phyloP scores from a whole-genome alignment of 2,797 vertebrate species.

The Eulemur coronatus region DNA sequence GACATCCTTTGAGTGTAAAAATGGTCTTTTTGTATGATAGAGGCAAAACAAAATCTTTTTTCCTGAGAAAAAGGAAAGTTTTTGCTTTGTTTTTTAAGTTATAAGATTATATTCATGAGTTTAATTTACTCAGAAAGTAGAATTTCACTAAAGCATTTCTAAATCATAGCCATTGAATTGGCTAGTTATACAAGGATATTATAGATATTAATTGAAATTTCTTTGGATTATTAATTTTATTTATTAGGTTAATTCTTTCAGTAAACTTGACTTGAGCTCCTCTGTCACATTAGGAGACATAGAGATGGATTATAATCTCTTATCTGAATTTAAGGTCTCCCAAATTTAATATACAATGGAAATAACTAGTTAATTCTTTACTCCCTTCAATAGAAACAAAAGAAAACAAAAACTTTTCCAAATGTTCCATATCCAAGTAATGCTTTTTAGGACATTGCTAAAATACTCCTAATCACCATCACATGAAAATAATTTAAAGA shows the following conservation, averaged over 20 bases:
- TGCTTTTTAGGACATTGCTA: background rate
- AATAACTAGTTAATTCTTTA: background rate
- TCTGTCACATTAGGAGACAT: background rate
- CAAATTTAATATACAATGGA: background rate
- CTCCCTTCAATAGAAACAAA: background rate
- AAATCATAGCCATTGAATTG: background rate
- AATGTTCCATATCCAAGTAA: background rate
- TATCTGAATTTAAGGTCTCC: background rate
- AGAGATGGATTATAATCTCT: background rate
- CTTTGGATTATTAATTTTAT: background rate
- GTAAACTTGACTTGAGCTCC: background rate
- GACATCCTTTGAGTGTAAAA: background rate
- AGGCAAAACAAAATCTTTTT: background rate
- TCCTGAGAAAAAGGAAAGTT: background rate
- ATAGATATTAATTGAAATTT: background rate
- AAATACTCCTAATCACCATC: background rate
- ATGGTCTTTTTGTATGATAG: background rate
- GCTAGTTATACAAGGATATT: background rate
- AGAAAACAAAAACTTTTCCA: background rate
- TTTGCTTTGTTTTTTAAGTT: background rate
- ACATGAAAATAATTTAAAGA: background rate
- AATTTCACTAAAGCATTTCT: background rate
- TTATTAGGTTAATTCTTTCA: background rate
- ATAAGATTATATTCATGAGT: background rate
- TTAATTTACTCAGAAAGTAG: background rate